Conservation (phyloP, 2,113 vertebrate genomes). For the Podarcis muralis region DNA sequence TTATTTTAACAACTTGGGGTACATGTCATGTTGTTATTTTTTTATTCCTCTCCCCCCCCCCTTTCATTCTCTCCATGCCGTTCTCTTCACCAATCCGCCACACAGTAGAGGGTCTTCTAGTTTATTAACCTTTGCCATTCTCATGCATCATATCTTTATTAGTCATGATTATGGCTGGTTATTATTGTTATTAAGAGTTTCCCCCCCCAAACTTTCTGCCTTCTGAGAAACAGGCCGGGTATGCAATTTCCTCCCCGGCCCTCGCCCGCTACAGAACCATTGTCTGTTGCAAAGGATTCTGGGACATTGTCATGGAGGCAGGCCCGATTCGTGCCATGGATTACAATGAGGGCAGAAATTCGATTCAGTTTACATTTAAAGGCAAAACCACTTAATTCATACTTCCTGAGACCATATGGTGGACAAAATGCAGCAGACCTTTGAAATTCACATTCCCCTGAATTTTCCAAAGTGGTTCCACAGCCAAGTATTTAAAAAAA, state of each 20-base stretch:
- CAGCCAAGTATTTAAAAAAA: too few species aligned
- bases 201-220: neutral
- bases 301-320: neutral
- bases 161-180: neutral
- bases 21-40: slow-evolving; percentile 7
- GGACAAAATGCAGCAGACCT: too few species aligned
- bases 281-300: neutral
- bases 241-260: neutral
- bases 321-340: too few species aligned
- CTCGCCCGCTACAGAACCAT: slow-evolving; percentile 8
- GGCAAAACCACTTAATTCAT: too few species aligned
- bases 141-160: slow-evolving; percentile 13
- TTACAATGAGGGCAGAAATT: too few species aligned
- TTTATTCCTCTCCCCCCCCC: neutral
- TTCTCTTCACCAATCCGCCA: slow-evolving; percentile 37
- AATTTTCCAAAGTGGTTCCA: too few species aligned
- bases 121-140: slow-evolving; percentile 61
- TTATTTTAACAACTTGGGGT: slow-evolving; percentile 60
- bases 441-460: too few species aligned
- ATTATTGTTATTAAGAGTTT: neutral
- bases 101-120: slow-evolving; percentile 35
- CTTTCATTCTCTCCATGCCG: slow-evolving; percentile 1
- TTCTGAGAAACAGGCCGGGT: neutral
- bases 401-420: too few species aligned
- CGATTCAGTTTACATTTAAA: too few species aligned